phyloP scores from a whole-genome alignment of 2,797 vertebrate species.

The Notoglanidium macrostoma region DNA sequence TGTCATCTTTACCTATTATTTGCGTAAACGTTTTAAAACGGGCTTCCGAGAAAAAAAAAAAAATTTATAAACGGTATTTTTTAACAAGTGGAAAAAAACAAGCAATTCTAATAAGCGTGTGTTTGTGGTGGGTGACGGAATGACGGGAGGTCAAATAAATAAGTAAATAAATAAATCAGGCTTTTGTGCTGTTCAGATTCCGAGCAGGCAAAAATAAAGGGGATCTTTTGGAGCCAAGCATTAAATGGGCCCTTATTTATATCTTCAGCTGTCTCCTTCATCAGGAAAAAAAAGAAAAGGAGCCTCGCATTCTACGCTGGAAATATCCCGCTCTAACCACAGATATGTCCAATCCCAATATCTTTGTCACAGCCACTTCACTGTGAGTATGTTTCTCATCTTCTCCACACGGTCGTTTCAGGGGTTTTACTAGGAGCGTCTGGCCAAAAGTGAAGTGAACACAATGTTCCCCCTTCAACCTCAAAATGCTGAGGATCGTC shows the following conservation, averaged over 20 bases:
- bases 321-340: conserved; percentile 80
- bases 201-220: conserved; percentile 69
- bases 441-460: background rate
- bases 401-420: background rate
- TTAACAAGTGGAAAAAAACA: background rate
- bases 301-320: conserved; percentile 76
- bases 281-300: conserved; percentile 63
- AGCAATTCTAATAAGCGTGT: conserved; percentile 3
- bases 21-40: background rate
- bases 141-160: background rate
- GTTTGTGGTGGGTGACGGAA: conserved; percentile 6
- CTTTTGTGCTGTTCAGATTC: conserved; percentile 64
- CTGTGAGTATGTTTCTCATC: conserved; percentile 24
- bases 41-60: too few species aligned
- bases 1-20: background rate
- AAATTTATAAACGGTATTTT: background rate
- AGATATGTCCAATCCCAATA: conserved; percentile 75
- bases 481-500: background rate
- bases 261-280: conserved; percentile 83
- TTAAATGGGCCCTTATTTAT: conserved; percentile 81
- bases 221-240: conserved; percentile 73
- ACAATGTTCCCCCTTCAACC: background rate
- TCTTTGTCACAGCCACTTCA: conserved; percentile 63
- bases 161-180: conserved; percentile 52
- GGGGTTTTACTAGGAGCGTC: background rate